Conservation (phyloP, 2,888 invertebrate genomes). For the Stenichneumon culpator region DNA sequence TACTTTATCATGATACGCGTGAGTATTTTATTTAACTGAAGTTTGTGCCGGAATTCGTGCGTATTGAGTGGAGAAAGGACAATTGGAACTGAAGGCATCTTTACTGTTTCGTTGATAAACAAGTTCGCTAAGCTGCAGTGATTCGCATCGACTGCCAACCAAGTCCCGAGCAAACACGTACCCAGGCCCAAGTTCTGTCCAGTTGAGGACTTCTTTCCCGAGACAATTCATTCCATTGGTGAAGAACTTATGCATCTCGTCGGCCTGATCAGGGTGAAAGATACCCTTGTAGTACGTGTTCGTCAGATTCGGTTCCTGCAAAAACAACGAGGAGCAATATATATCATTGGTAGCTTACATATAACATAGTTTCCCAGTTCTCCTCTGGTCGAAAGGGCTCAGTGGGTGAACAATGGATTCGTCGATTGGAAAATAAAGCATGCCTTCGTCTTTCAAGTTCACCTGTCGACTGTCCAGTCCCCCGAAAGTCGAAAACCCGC, state of each 20-base stretch:
- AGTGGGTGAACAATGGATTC: slow-evolving; percentile 27
- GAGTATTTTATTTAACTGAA: too few species aligned
- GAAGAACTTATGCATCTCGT: slow-evolving; percentile 71
- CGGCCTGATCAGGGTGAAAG: slow-evolving; percentile 63
- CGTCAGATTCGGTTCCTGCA: slow-evolving; percentile 76
- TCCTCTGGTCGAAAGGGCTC: slow-evolving; percentile 24
- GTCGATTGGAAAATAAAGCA: slow-evolving; percentile 5
- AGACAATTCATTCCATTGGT: slow-evolving; percentile 59
- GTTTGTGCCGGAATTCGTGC: too few species aligned
- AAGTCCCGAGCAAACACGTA: slow-evolving; percentile 51
- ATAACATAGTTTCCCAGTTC: background rate
- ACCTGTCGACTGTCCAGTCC: slow-evolving; percentile 32
- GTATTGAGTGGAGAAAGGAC: too few species aligned
- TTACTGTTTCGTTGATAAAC: background rate
- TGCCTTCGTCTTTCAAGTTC: slow-evolving; percentile 2
- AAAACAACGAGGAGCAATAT: slow-evolving; percentile 17
- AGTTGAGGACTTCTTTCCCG: slow-evolving; percentile 69
- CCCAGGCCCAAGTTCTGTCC: slow-evolving; percentile 76
- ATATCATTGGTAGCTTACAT: background rate
- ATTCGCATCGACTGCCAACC: background rate
- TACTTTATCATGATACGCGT: background rate
- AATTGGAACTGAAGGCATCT: background rate
- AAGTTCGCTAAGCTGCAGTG: background rate
- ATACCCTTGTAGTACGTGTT: slow-evolving; percentile 73
- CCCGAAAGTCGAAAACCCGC: slow-evolving; percentile 36